A percentile compares a stretch with the other conserved stretches of the same genome.
phyloP scores from a whole-genome alignment of 2,888 invertebrate genomes.

The Panzeria rudis region DNA sequence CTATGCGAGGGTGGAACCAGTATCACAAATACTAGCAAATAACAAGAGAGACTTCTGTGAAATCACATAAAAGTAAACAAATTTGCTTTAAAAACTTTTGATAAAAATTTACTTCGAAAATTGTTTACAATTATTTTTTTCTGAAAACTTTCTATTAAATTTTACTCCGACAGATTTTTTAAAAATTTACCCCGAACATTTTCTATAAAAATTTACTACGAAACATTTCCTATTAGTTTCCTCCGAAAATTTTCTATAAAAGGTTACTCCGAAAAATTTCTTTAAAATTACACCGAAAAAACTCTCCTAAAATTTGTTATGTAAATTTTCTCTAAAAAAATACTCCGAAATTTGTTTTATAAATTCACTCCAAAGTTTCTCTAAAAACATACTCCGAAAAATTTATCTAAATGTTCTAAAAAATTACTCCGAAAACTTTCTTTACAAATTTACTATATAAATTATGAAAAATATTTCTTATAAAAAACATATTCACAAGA shows the following conservation, averaged over 20 bases:
- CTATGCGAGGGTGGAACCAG: not conserved
- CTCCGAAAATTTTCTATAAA: not conserved
- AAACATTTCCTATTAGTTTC: not conserved
- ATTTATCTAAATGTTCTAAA: not conserved
- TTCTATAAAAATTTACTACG: not conserved
- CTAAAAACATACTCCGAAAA: not conserved
- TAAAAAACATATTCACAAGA: too few relatives aligned
- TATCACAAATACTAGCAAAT: not conserved
- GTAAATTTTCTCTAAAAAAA: not conserved
- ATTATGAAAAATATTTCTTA: too few relatives aligned
- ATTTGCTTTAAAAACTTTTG: too few relatives aligned
- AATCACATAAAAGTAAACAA: too few relatives aligned
- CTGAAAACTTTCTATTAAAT: not conserved
- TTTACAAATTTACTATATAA: too few relatives aligned
- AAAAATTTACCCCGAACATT: not conserved
- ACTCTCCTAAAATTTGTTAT: not conserved
- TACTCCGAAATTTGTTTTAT: not conserved
- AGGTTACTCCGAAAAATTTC: not conserved
- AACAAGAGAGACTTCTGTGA: not conserved
- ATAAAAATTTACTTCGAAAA: not conserved
- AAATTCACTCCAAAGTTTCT: not conserved
- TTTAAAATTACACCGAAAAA: not conserved
- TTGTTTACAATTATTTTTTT: too few relatives aligned
- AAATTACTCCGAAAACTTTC: not conserved
- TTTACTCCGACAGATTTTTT: not conserved